Conservation (phyloP, 2,888 invertebrate genomes). For the Spisula solida region DNA sequence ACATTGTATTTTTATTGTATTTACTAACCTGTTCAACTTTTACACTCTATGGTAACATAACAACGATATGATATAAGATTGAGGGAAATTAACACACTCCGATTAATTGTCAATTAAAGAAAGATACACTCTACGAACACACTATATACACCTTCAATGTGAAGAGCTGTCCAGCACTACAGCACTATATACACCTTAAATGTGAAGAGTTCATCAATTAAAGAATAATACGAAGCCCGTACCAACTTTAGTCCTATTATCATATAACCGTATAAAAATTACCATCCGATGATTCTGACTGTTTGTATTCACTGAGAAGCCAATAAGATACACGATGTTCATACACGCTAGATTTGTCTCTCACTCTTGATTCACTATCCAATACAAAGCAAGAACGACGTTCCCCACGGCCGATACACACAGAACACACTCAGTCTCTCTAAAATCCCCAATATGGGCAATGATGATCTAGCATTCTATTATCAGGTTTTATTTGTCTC, state of each 20-base stretch:
- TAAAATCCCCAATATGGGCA: conserved; percentile 6
- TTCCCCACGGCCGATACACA: not conserved
- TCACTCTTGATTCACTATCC: not conserved
- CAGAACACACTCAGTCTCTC: not conserved
- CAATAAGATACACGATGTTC: conserved; percentile 16
- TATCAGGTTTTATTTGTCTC: not conserved
- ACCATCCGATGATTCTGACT: conserved; percentile 19
- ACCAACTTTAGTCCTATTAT: conserved; percentile 1
- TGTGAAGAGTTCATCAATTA: not conserved
- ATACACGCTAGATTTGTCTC: not conserved
- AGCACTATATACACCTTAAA: not conserved
- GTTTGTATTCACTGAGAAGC: not conserved
- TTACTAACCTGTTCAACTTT: conserved; percentile 2
- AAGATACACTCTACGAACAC: not conserved
- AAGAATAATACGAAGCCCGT: not conserved
- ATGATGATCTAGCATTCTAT: not conserved
- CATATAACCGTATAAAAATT: conserved; percentile 48
- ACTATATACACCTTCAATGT: not conserved
- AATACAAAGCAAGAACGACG: not conserved
- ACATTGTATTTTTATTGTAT: too few relatives aligned
- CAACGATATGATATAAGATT: not conserved
- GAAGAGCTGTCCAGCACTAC: not conserved
- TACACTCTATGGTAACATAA: not conserved
- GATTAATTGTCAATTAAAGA: not conserved
- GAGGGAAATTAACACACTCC: not conserved